These are phyloP conservation scores for Balearica regulorum DNA, from an alignment of 2,797 vertebrate species.

Conservation along the genomic window DNA sequence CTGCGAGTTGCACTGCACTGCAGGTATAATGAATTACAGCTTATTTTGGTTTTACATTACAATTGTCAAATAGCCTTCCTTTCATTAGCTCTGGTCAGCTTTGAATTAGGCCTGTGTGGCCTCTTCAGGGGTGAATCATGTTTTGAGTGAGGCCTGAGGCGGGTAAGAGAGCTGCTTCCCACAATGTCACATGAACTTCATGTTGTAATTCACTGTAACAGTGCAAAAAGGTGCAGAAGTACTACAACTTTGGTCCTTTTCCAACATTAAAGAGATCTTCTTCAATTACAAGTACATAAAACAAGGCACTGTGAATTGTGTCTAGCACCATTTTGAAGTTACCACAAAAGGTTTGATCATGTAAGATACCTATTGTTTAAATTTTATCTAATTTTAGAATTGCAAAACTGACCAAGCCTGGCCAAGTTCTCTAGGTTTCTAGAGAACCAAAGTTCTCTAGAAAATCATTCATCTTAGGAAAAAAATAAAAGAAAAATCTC, in stretches of 20 bases:
- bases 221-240: background rate
- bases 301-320: background rate
- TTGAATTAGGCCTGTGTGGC: background rate
- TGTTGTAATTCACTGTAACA: background rate
- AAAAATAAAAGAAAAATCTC: background rate
- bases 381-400: background rate
- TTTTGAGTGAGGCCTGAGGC: background rate
- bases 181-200: background rate
- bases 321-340: background rate
- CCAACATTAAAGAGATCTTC: background rate
- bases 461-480: background rate
- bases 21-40: background rate
- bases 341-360: background rate
- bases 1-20: background rate
- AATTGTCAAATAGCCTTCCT: background rate
- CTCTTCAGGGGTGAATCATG: background rate
- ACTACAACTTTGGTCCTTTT: background rate
- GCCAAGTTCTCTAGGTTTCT: background rate
- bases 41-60: background rate
- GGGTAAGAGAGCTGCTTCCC: background rate
- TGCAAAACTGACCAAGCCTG: background rate
- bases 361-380: background rate
- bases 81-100: background rate
- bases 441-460: background rate
- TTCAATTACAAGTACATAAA: background rate